Base-by-base conservation (phyloP, 1,140 invertebrate genomes). In the Trinorchestia longiramus region DNA sequence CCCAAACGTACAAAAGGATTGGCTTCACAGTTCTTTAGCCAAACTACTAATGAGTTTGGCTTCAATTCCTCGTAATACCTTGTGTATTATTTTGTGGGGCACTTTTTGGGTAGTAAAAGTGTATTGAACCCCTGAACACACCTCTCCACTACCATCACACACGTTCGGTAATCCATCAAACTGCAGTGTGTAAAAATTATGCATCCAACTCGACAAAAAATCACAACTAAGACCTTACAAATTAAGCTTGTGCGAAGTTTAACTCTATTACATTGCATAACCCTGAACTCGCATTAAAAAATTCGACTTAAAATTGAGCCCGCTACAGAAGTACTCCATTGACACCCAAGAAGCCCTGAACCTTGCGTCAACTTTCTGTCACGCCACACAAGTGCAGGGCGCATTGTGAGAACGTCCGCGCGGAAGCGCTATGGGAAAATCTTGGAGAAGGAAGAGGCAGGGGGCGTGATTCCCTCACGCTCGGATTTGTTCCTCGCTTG, bases 401-500 rank as follows among this genome's bases (percentile, higher is more conserved):
- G 41, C 62, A 42, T 91, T 40, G 92, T 94, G 92, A 40, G 92
- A 94, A 94, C 40, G 92, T 45, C 44, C 44, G 92, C 92, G 47
- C 44, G 92, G 92, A 94, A 45, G 92, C 92, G 36, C 43, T 19
- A 19, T 94, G 92, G 92, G 92, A 43, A 94, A 45, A 47, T 43
- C 43, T 42, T 11, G 92, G 92, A 19, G 44, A 40, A 47, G 92
- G 92, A 47, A 94, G 92, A 47, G 43, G 44, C 40, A 47, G 43
- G 43, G 43, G 40, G 43, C 92, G 44, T 94, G 92, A 94, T 94
- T 94, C 44, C 43, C 92, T 94, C 92, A 94, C 92, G 92, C 92
- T 94, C 92, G 92, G 92, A 94, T 94, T 94, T 94, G 92, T 94
- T 45, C 92, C 92, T 94, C 92, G 44, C 41, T 45, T 94, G 40